A percentile compares a stretch with the other conserved stretches of the same genome.
Conservation (phyloP, 2,888 invertebrate genomes). For the Selenia dentaria region DNA sequence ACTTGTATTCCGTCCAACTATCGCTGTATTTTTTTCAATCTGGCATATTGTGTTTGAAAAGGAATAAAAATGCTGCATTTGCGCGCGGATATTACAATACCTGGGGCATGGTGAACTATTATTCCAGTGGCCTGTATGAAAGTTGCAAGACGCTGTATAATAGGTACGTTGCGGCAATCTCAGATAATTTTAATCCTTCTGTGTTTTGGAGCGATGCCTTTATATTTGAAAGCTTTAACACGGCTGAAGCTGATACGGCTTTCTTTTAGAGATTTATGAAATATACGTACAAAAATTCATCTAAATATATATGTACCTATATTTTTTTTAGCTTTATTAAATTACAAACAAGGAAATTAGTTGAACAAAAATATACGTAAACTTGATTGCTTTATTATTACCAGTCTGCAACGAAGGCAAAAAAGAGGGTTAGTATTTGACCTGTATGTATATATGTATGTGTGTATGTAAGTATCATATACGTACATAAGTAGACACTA, state of each 20-base stretch:
- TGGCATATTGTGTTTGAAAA: slow-evolving; percentile 37
- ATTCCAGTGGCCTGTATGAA: slow-evolving; percentile 30
- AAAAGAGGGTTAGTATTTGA: no score
- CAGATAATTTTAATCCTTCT: slow-evolving; percentile 9
- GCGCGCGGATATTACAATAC: slow-evolving; percentile 39
- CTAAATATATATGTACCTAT: no score
- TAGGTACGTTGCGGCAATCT: slow-evolving; percentile 11
- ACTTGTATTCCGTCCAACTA: slow-evolving; percentile 2
- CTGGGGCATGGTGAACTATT: slow-evolving; percentile 22
- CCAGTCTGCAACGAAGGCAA: no score
- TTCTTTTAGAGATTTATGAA: neutral
- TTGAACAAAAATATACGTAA: no score
- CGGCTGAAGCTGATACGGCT: neutral
- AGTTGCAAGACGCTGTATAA: slow-evolving; percentile 31
- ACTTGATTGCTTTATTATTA: no score
- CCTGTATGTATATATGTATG: no score
- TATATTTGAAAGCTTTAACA: slow-evolving; percentile 2
- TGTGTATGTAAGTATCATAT: no score
- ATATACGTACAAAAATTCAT: no score
- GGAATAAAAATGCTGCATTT: slow-evolving; percentile 44
- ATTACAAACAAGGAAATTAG: no score
- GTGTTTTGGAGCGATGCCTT: slow-evolving; percentile 3
- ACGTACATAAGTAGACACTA: no score
- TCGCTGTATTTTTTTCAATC: slow-evolving; percentile 23
- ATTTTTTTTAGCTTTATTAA: neutral